Conservation (phyloP, 2,113 vertebrate species). For the Periophthalmodon schlosseri region DNA sequence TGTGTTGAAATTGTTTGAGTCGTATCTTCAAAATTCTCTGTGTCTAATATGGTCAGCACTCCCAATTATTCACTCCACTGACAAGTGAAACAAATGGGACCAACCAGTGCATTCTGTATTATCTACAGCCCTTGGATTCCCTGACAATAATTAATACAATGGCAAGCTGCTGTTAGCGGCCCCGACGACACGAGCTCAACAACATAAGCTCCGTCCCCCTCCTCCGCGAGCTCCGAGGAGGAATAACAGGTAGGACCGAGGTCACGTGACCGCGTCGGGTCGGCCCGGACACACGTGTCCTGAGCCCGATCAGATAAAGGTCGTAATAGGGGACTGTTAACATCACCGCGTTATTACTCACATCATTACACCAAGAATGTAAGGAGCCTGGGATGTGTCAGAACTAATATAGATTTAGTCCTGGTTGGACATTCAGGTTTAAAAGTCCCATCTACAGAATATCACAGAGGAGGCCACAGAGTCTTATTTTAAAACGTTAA, state of each 20-base stretch:
- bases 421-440: constrained; percentile 26
- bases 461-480: constrained; percentile 38
- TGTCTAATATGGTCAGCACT: constrained; percentile 84
- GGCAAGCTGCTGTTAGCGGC: constrained; percentile 76
- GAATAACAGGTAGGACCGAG: constrained; percentile 56
- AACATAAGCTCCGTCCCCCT: constrained; percentile 70
- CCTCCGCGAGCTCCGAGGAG: constrained; percentile 65
- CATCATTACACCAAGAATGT: constrained; percentile 64
- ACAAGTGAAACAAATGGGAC: constrained; percentile 83
- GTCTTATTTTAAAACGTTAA: background rate
- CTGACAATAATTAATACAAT: constrained; percentile 83
- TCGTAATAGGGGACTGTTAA: constrained; percentile 50
- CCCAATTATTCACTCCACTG: constrained; percentile 84
- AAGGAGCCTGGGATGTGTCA: constrained; percentile 58
- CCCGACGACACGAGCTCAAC: constrained; percentile 69
- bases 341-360: constrained; percentile 62
- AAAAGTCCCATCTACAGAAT: constrained; percentile 31
- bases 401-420: constrained; percentile 45
- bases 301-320: constrained; percentile 50
- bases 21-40: constrained; percentile 73
- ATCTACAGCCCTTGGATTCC: constrained; percentile 81
- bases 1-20: constrained; percentile 66
- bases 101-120: constrained; percentile 81
- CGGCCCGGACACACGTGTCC: constrained; percentile 21
- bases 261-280: constrained; percentile 50